Evolutionary conservation across 2,113 vertebrate genomes (phyloP).

Genomic region (Oreochromis tanganicae): DNA sequence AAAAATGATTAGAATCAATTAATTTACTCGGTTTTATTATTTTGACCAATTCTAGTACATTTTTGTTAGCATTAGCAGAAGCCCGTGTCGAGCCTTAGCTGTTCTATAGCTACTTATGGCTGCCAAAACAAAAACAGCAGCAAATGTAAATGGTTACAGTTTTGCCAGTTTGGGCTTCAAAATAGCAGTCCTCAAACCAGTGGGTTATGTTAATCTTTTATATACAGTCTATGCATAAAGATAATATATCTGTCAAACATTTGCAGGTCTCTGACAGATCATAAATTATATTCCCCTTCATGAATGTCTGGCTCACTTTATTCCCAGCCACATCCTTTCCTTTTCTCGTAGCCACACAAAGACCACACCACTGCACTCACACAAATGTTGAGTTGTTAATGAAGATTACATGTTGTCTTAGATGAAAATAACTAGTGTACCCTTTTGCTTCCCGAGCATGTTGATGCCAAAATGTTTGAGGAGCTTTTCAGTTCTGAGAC

Average conservation of each 20-base stretch:
- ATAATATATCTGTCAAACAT: not conserved
- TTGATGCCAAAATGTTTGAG: not conserved
- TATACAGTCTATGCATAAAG: not conserved
- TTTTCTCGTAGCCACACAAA: not conserved
- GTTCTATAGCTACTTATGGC: not conserved
- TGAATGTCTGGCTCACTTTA: not conserved
- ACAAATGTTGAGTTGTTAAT: not conserved
- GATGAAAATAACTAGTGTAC: not conserved
- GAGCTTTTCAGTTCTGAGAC: not conserved
- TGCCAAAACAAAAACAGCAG: not conserved
- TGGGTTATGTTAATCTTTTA: not conserved
- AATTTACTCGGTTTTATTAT: not conserved
- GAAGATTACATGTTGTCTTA: not conserved
- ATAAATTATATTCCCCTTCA: not conserved
- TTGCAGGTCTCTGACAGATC: not conserved
- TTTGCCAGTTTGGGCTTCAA: not conserved
- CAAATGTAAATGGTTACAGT: not conserved
- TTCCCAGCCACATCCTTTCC: not conserved
- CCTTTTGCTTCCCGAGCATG: not conserved
- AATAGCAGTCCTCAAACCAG: not conserved
- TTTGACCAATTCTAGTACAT: not conserved
- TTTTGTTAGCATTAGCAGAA: not conserved
- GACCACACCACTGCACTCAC: not conserved
- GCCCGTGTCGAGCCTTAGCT: not conserved
- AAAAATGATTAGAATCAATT: not conserved